Conservation (phyloP, 1,140 invertebrate species). For the Cydia pomonella region DNA sequence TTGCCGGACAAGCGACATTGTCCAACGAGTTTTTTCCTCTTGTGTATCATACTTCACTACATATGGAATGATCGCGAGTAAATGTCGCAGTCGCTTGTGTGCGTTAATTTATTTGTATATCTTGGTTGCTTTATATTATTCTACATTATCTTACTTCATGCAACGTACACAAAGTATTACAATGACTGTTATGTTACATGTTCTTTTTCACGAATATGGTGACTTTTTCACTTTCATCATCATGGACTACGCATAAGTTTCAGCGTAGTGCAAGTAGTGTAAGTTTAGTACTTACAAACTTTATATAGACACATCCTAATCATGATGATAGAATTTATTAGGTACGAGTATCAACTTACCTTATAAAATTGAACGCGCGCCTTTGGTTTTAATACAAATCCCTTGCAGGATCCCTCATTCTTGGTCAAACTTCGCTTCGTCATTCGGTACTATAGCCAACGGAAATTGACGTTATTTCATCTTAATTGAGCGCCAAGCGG, state of each 20-base stretch:
- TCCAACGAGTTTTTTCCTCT: slow-evolving; percentile 35
- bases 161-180: neutral
- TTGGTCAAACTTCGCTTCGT: neutral
- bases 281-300: too few species aligned
- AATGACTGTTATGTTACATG: too few species aligned
- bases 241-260: too few species aligned
- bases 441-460: neutral
- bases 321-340: too few species aligned
- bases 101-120: neutral
- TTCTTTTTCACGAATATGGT: too few species aligned
- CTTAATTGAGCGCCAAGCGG: slow-evolving; percentile 24
- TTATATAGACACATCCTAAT: too few species aligned
- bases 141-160: slow-evolving; percentile 3
- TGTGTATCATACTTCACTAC: slow-evolving; percentile 19
- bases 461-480: slow-evolving; percentile 10
- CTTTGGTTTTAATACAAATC: neutral
- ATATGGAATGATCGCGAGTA: neutral
- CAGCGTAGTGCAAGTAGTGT: too few species aligned
- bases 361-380: neutral
- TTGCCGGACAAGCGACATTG: slow-evolving; percentile 63
- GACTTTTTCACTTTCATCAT: too few species aligned
- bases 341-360: too few species aligned
- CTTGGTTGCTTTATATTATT: neutral
- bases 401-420: neutral
- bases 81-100: neutral